phyloP scores from a whole-genome alignment of 2,888 invertebrate species.

The Brassicogethes aeneus region DNA sequence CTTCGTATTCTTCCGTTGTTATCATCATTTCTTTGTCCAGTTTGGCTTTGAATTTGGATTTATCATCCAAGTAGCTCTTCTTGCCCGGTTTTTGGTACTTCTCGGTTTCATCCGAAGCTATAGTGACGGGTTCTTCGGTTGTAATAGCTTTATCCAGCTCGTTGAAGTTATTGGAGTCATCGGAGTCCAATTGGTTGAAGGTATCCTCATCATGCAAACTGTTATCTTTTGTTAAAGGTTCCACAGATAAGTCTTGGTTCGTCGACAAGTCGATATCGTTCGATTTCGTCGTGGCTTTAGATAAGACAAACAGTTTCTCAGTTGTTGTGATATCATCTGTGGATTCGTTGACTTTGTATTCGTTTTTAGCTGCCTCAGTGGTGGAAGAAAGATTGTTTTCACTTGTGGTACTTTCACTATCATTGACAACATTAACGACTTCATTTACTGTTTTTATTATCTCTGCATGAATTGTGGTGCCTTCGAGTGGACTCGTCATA shows the following conservation, averaged over 20 bases:
- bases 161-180: conserved; percentile 21
- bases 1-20: conserved; percentile 15
- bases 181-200: conserved; percentile 19
- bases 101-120: conserved; percentile 12
- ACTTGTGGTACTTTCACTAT: conserved; percentile 8
- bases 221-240: conserved; percentile 19
- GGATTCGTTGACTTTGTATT: conserved; percentile 32
- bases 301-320: conserved; percentile 26
- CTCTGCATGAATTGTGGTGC: conserved; percentile 25
- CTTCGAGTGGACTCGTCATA: conserved; percentile 4
- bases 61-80: conserved; percentile 17
- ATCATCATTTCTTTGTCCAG: conserved; percentile 32
- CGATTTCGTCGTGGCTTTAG: conserved; percentile 18
- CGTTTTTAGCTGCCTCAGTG: conserved; percentile 13
- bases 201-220: conserved; percentile 15
- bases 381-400: conserved; percentile 7
- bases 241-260: conserved; percentile 22
- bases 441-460: conserved; percentile 26
- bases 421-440: conserved; percentile 15
- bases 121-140: conserved; percentile 7
- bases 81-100: conserved; percentile 17
- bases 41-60: conserved; percentile 32
- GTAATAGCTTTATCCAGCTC: conserved; percentile 24
- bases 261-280: conserved; percentile 13
- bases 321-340: conserved; percentile 30